A percentile compares a stretch with the other conserved stretches of the same genome.
phyloP scores from a whole-genome alignment of 30 jellyfish, hydroid and myxozoan genomes.

The Sanderia malayensis region DNA sequence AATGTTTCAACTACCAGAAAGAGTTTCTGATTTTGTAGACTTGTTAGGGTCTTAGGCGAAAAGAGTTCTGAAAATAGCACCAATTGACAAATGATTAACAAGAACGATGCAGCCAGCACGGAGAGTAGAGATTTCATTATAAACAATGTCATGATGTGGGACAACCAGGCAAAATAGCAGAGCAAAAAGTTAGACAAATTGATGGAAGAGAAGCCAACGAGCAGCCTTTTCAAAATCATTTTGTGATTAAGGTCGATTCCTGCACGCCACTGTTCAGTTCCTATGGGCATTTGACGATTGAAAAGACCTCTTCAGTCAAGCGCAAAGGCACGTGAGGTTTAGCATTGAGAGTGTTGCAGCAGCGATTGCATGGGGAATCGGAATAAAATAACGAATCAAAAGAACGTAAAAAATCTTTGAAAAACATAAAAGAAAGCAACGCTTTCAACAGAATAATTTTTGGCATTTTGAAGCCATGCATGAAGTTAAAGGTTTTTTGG shows the following conservation, averaged over 20 bases:
- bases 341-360: slow-evolving; percentile 14
- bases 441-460: slow-evolving; percentile 10
- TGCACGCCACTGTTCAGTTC: slow-evolving; percentile 13
- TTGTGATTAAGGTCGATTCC: slow-evolving; percentile 10
- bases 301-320: slow-evolving; percentile 12
- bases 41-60: slow-evolving; percentile 7
- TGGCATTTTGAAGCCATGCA: slow-evolving; percentile 17
- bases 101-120: slow-evolving; percentile 12
- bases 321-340: slow-evolving; percentile 5
- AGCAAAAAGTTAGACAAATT: slow-evolving; percentile 7
- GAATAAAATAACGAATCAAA: slow-evolving; percentile 6
- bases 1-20: not conserved
- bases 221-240: slow-evolving; percentile 6
- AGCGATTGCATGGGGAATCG: slow-evolving; percentile 11
- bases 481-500: slow-evolving; percentile 1
- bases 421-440: not conserved
- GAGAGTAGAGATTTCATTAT: slow-evolving; percentile 8
- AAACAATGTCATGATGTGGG: slow-evolving; percentile 13
- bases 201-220: slow-evolving; percentile 2
- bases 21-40: slow-evolving; percentile 13
- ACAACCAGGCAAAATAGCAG: slow-evolving; percentile 8
- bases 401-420: slow-evolving; percentile 5
- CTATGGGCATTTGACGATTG: slow-evolving; percentile 8
- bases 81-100: slow-evolving; percentile 9
- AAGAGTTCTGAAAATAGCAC: slow-evolving; percentile 6